Evolutionary conservation across 2,888 invertebrate species (phyloP), one percentile per base, ranked within the genome.

Genomic region (Vanessa cardui): DNA sequence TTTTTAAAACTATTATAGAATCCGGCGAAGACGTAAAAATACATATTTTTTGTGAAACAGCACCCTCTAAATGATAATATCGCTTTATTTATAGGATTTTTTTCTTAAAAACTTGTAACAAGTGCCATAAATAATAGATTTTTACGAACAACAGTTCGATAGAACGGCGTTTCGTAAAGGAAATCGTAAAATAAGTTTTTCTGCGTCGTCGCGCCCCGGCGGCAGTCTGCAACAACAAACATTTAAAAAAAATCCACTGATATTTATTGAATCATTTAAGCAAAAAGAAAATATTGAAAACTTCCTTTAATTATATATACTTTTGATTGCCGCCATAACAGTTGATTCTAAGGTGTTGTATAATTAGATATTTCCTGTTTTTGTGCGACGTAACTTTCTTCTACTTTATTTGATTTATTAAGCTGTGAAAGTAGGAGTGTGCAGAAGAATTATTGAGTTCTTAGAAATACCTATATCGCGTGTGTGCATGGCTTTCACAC

Each of bases 171-270:
- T 80, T 79, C 78, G 72, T 73, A 88, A 84, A 84, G 92, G 92
- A 92, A 91, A 90, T 90, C 89, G 89, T 91, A 89, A 90, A 90
- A 89, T 87, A 91, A 89, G 85, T 90, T 92, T 89, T 85, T 88
- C 81, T 86, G 79, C 85, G 81, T 80, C 80, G 82, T 74, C 86
- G 84, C 83, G 83, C 75, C 78, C 74, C 75, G 74, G 59, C 70
- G 74, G 71, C 70, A 74, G 77, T 80, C 77, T 77, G 74, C 77
- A 70, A 77, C 75, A 72, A 70, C 72, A 77, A 76, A 80, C 66
- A 69, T 70, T 64, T 64, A 71, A 61, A 56, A 68, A 64, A 62
- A 54, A 64, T 61, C 47, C 31, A 44, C 20, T 6, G 44, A 59
- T 58, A 52, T 59, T 50, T 50, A 59, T 54, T 54, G 52, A 26